Percentiles rank a stretch among this genome's conserved stretches.
These are phyloP conservation scores for Ectropis crepuscularia DNA, from an alignment of 2,888 invertebrate genomes.

Conservation along the genomic window DNA sequence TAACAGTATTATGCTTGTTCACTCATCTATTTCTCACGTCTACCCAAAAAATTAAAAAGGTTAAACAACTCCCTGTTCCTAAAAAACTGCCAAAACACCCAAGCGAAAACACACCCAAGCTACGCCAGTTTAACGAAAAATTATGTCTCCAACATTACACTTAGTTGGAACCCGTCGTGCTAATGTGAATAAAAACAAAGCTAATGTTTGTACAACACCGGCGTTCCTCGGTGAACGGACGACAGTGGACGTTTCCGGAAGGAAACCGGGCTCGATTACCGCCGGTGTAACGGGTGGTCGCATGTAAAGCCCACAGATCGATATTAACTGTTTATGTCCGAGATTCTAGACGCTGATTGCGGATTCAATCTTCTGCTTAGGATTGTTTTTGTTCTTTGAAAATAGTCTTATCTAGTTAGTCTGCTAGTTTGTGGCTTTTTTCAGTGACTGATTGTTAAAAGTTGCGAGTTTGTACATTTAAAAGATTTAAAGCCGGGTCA, in stretches of 20 bases:
- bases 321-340: constrained; percentile 54
- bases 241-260: constrained; percentile 64
- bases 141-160: constrained; percentile 12
- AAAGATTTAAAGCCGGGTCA: too few relatives aligned
- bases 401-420: constrained; percentile 3
- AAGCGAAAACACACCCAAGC: neutral
- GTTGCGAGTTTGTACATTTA: too few relatives aligned
- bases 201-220: constrained; percentile 47
- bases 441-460: neutral
- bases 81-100: neutral
- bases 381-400: constrained; percentile 23
- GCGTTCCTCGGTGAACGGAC: constrained; percentile 54
- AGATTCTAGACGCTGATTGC: constrained; percentile 41
- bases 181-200: constrained; percentile 39
- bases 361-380: constrained; percentile 34
- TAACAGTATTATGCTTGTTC: too few relatives aligned
- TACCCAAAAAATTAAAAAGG: too few relatives aligned
- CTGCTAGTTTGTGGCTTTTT: too few relatives aligned
- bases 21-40: too few relatives aligned
- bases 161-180: constrained; percentile 20
- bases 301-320: constrained; percentile 62
- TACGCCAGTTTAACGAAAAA: constrained; percentile 1
- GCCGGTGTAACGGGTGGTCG: constrained; percentile 65
- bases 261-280: constrained; percentile 78
- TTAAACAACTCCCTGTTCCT: neutral